Base-by-base conservation (phyloP, 2,888 invertebrate species). In the Lithosia quadra region DNA sequence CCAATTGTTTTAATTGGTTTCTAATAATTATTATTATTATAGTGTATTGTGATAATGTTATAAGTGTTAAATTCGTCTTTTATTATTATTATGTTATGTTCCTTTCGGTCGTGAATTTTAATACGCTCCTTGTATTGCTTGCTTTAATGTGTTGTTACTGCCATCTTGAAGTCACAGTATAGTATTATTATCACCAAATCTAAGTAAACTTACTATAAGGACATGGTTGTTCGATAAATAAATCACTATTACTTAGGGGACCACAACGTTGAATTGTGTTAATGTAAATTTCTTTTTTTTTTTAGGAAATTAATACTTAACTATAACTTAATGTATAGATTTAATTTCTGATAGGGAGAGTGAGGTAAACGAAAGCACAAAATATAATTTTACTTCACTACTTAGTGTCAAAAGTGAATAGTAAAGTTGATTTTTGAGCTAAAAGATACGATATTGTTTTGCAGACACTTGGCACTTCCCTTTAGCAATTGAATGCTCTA, bases 101-200 rank as follows among this genome's bases (percentile, higher is more conserved):
- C 18, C 49, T 62, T 57, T 24, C 22, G n/a, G 33, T 60, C 53
- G 33, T 57, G n/a, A 36, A n/a, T 28, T n/a, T 53, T 24, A 56
- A 28, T 57, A 59, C 15, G n/a, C 63, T 66, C 63, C 21, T 24
- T 53, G 58, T 49, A 56, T 43, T 62, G 22, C 22, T 61, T 62
- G 28, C 18, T 63, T 61, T 57, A 58, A 64, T 34, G 39, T 9
- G 63, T 56, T 67, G 60, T 64, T 63, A 66, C 75, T 77, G 73
- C 73, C 76, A 72, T 74, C 69, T 63, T 69, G 61, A 61, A 65
- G 68, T 76, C 66, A 76, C 58, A 78, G 59, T 53, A 57, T 68
- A 67, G 71, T 71, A 78, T 71, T 73, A 71, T 67, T 76, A 56
- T 63, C 65, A 71, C 36, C 28, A 73, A 64, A 62, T 55, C 43